Evolutionary conservation across 1,140 invertebrate species (phyloP), one percentile per base, ranked within the genome.

Genomic region (Aphaenogaster floridana): DNA sequence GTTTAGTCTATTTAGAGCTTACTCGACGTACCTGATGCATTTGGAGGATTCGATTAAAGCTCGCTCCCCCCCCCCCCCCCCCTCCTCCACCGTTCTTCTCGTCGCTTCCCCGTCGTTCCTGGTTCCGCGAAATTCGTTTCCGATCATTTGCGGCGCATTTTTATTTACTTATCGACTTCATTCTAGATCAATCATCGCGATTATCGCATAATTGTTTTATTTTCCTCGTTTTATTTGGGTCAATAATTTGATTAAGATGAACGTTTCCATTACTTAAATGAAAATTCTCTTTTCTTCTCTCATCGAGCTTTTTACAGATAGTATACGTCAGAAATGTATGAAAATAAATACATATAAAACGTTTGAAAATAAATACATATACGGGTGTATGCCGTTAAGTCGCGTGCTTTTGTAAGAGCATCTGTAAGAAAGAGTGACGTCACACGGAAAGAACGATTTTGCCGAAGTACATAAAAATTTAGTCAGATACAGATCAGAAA

Each of bases 1-100:
- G 9, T 54, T 21, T 69, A n/a, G 74, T 77, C n/a, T 28, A 45
- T 81, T 72, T 72, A 45, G 15, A 17, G 3, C 17, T 59, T 52
- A 15, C 21, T 11, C 57, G 39, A 34, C 6, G 15, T 17, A 39
- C 15, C 36, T 39, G 36, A 28, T 54, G 17, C 42, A 45, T 3
- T 50, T 15, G 8, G 21, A 34, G n/a, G 2, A 68, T 68, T 48
- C 39, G 36, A 34, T 57, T 61, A 76, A 39, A 21, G 7, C 52
- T 36, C 21, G n/a, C 9, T 9, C 0, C 6, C 13, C 11, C 21
- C 3, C 6, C 13, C 11, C 21, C 3, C 11, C 74, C 2, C 2
- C 36, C 39, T 17, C 9, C 9, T n/a, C 11, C 0, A 0, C 1
- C 42, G 13, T 68, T 21, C n/a, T 45, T 61, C 52, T 17, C 66